A percentile compares a stretch with the other conserved stretches of the same genome.
Evolutionary conservation across 2,888 invertebrate species (phyloP).

Genomic region (Xestobium rufovillosum): DNA sequence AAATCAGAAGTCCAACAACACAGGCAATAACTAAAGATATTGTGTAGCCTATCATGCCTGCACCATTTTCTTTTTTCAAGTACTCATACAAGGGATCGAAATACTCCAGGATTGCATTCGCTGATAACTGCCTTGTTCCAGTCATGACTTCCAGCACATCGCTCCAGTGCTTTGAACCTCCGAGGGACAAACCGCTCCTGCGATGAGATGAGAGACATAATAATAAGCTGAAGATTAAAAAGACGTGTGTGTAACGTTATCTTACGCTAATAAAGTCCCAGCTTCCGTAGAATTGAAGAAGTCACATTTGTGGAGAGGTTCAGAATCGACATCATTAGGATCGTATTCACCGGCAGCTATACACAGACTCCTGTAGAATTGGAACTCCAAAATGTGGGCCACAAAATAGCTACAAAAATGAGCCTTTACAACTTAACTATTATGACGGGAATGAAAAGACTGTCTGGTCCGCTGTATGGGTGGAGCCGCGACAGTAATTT

Average conservation of each 20-base stretch:
- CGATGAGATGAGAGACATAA: slow-evolving; percentile 24
- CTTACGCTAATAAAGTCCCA: slow-evolving; percentile 49
- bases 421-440: neutral
- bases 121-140: slow-evolving; percentile 48
- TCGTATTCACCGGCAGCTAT: slow-evolving; percentile 57
- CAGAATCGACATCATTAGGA: slow-evolving; percentile 37
- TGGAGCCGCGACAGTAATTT: too few relatives aligned
- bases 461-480: too few relatives aligned
- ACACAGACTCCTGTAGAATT: slow-evolving; percentile 66
- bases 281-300: slow-evolving; percentile 30
- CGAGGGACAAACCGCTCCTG: slow-evolving; percentile 46
- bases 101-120: slow-evolving; percentile 49
- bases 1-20: too few relatives aligned
- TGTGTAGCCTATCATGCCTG: too few relatives aligned
- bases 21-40: too few relatives aligned
- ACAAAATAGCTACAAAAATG: slow-evolving; percentile 49
- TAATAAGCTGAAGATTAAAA: neutral
- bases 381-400: slow-evolving; percentile 69
- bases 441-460: neutral
- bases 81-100: slow-evolving; percentile 51
- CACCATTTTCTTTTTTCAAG: slow-evolving; percentile 48
- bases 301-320: slow-evolving; percentile 32
- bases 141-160: slow-evolving; percentile 54
- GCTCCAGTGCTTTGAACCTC: slow-evolving; percentile 48
- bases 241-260: neutral